Evolutionary conservation across 1,140 invertebrate species (phyloP), one percentile per base, ranked within the genome.

Genomic region (Leptinotarsa undecemlineata): DNA sequence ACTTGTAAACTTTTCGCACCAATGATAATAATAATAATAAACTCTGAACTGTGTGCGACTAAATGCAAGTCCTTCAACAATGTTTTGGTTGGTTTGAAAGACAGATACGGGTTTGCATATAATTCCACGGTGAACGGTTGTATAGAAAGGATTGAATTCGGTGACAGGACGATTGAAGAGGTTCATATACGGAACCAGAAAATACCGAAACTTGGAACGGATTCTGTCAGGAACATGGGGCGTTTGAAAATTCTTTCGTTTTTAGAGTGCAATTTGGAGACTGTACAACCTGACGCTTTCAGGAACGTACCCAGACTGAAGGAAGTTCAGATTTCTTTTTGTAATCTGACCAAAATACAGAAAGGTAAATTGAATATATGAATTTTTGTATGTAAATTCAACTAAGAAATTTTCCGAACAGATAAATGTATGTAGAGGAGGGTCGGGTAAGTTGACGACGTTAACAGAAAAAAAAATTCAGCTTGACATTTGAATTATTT

Each of bases 191-290:
- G 61, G 21, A 8, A 72, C 17, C 77, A 78, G 73, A 68, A 19
- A 20, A 71, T 78, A 68, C 51, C 72, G 5, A 20, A 17, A 62
- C 57, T 78, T 42, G 73, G 71, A 21, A 67, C 60, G n/a, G 75
- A 78, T 57, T 74, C 77, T 21, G 68, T 78, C n/a, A 76, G 64
- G 70, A 33, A 78, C 33, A 48, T 78, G 72, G 15, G 21, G 13
- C 5, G 69, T 11, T 63, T 78, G 23, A n/a, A 48, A 48, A 67
- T 20, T 19, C 11, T 76, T 23, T 70, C 77, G 17, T 76, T 78
- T 74, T 72, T 64, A 57, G 70, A 70, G 48, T 72, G 68, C 42
- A 19, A 42, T 13, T 61, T 78, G 64, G 26, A 62, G 19, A 17
- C 13, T n/a, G 15, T 78, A 15, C 20, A 69, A 69, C 62, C 75